Conservation (phyloP, 2,797 vertebrate species). For the Pseudochaenichthys georgianus region DNA sequence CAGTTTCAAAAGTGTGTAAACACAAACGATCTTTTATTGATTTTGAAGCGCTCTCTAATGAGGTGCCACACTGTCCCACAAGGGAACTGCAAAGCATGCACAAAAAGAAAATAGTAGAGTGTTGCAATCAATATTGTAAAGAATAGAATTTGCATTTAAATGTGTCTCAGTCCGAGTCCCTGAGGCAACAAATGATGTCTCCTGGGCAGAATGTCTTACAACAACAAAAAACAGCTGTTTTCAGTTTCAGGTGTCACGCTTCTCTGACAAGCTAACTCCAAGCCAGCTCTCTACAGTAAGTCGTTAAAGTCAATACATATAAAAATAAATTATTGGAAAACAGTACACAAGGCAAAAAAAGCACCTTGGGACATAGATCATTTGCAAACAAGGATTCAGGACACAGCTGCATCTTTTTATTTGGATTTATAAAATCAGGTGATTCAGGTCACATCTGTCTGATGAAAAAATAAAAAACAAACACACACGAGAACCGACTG, state of each 20-base stretch:
- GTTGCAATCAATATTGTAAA: conserved; percentile 60
- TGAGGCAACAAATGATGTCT: conserved; percentile 47
- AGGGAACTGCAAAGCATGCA: conserved; percentile 53
- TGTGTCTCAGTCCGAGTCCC: conserved; percentile 36
- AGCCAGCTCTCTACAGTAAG: neutral
- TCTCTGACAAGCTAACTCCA: neutral
- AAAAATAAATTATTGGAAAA: conserved; percentile 20
- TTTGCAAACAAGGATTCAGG: conserved; percentile 10
- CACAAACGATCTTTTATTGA: conserved; percentile 59
- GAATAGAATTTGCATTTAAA: conserved; percentile 72
- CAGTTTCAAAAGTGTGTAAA: conserved; percentile 24
- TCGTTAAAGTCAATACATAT: conserved; percentile 19
- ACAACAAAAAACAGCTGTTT: conserved; percentile 44
- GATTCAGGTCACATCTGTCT: conserved; percentile 30
- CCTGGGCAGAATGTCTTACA: conserved; percentile 31
- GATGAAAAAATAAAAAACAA: conserved; percentile 6
- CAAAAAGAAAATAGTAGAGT: conserved; percentile 46
- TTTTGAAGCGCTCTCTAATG: conserved; percentile 39
- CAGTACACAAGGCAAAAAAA: conserved; percentile 8
- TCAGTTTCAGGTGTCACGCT: conserved; percentile 2
- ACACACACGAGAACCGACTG: neutral
- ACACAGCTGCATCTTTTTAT: neutral
- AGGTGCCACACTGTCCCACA: conserved; percentile 28
- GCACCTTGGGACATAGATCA: neutral
- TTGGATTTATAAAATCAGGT: conserved; percentile 16